Evolutionary conservation across 2,797 vertebrate species (phyloP).

Genomic region (Saguinus oedipus): DNA sequence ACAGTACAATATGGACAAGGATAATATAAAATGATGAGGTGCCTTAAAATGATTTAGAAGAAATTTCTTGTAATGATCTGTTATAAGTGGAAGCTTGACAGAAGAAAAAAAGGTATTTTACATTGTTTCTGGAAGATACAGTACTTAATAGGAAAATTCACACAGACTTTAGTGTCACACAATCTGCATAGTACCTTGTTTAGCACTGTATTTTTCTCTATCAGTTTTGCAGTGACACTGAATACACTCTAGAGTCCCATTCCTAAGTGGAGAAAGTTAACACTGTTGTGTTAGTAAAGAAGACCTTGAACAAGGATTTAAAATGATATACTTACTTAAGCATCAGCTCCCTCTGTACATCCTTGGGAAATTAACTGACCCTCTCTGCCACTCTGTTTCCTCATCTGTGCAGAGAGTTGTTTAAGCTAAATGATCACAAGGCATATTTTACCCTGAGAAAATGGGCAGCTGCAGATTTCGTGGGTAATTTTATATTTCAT

Average conservation of each 20-base stretch:
- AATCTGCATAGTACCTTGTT: neutral
- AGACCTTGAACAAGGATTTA: neutral
- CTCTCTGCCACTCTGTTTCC: neutral
- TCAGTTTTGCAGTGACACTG: neutral
- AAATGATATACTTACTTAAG: neutral
- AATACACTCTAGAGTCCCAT: neutral
- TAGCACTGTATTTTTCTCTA: neutral
- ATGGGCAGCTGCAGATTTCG: neutral
- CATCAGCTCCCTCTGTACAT: neutral
- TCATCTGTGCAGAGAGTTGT: neutral
- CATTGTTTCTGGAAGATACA: neutral
- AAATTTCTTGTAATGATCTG: conserved; percentile 30
- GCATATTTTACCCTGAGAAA: neutral
- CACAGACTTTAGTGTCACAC: neutral
- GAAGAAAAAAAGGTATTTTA: neutral
- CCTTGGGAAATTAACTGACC: neutral
- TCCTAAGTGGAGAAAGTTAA: neutral
- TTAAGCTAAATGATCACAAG: neutral
- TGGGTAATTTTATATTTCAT: neutral
- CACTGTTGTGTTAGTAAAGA: neutral
- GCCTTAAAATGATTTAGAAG: conserved; percentile 42
- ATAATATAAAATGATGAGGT: conserved; percentile 61
- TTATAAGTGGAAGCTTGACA: conserved; percentile 47
- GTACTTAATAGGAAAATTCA: neutral
- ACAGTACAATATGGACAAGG: neutral